Percentiles rank a stretch among this genome's conserved stretches.
Evolutionary conservation across 1,140 invertebrate genomes (phyloP).

Genomic region (Pemphigus obesinymphae): DNA sequence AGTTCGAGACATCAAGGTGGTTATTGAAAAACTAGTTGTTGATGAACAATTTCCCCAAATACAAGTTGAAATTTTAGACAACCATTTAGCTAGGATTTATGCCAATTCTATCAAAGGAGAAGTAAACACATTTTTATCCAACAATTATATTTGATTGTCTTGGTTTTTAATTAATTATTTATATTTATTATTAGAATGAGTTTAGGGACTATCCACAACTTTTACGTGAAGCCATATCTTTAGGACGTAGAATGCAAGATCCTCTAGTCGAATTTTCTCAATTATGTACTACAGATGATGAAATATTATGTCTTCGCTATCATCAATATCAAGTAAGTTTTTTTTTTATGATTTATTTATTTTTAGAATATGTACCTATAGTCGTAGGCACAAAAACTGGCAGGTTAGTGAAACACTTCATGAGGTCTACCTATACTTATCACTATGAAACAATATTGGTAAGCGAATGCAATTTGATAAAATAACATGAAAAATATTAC

Average conservation of each 20-base stretch:
- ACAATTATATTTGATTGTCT: conserved; percentile 31
- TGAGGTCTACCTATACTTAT: too few species aligned
- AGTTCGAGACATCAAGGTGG: conserved; percentile 74
- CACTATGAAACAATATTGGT: too few species aligned
- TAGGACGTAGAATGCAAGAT: conserved; percentile 89
- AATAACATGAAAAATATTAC: too few species aligned
- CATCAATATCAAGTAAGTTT: conserved; percentile 69
- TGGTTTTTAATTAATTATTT: too few species aligned
- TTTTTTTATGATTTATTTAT: too few species aligned
- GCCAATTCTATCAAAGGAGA: conserved; percentile 83
- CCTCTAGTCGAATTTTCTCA: conserved; percentile 94
- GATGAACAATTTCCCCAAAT: conserved; percentile 85
- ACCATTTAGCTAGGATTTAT: conserved; percentile 85
- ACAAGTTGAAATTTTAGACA: conserved; percentile 86
- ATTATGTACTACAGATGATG: conserved; percentile 89
- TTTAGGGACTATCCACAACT: conserved; percentile 88
- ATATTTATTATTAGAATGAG: conserved; percentile 61
- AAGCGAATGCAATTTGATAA: too few species aligned
- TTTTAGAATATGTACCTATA: too few species aligned
- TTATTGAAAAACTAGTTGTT: conserved; percentile 69
- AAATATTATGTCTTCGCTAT: conserved; percentile 89
- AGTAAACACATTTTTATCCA: conserved; percentile 50
- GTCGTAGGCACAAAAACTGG: too few species aligned
- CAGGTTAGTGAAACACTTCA: too few species aligned
- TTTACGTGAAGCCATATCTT: conserved; percentile 83